Evolutionary conservation across 1,140 invertebrate species (phyloP), one percentile per base, ranked within the genome.

Genomic region (Temnothorax longispinosus): DNA sequence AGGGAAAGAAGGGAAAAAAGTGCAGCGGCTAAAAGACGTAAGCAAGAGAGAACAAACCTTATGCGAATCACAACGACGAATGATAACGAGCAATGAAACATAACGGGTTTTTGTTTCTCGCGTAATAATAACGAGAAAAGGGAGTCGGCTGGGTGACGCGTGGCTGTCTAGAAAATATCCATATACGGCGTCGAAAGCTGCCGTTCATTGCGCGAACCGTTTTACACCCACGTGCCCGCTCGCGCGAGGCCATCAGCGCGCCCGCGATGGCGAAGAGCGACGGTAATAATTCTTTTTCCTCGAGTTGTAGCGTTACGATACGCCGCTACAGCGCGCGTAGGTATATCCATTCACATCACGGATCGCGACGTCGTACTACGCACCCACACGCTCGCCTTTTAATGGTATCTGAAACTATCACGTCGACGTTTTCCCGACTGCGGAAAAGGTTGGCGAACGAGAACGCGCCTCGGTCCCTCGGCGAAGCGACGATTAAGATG

Each of bases 221-320:
- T 90, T 87, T 88, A 89, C 91, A 89, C 92, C 91, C 88, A 92
- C 91, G 84, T 92, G 88, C 41, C 11, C 65, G 78, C 44, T 47
- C 52, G 56, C 44, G 60, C 50, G 88, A 87, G 65, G 65, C 85
- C 71, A 88, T 89, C 80, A 52, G 21, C 74, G 38, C 56, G 77
- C 82, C 41, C 44, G 58, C 64, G 62, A 65, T 67, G 11, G 62
- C 54, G 44, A 86, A 67, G 58, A 77, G 69, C 81, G 76, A 82
- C 64, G 77, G 82, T 82, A 88, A 91, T 81, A 52, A 47, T 90
- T 86, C 71, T 90, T 82, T 84, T 52, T 67, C 35, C 58, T 89
- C 87, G 88, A 86, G 88, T 38, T 88, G 87, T 58, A 84, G 71
- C 35, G 52, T 44, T 50, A 11, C 18, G 52, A 65, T n/a, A 47